Evolutionary conservation across 23 tunicate species (phyloP), one percentile per base, ranked within the genome.

Genomic region (Trididemnum clinides): DNA sequence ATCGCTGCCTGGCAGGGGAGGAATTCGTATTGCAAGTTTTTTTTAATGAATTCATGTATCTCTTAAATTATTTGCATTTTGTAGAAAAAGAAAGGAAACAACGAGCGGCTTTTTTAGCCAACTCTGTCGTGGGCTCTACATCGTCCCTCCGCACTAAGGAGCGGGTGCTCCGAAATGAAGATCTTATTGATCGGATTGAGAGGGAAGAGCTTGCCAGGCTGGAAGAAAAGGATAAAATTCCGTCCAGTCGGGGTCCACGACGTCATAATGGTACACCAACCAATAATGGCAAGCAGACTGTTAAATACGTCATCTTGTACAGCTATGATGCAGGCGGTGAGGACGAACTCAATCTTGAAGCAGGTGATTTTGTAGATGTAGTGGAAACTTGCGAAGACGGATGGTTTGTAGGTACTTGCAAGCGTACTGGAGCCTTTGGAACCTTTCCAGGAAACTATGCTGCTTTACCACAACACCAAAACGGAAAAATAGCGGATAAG

Each of bases 401-500:
- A 27, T 97, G 99, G 99, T 97, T 65, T 63, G 93, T 97, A 21
- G 99, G 99, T 27, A 89, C 99, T 20, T 86, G 90, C 35, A 81
- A 89, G 83, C 82, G 86, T 36, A 97, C 94, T 19, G 97, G 95
- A 1, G 71, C 57, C 22, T 92, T 97, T 66, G 99, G 99, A 54
- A 97, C 99, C 64, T 97, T 97, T 54, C 99, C 99, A 27, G 99
- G 99, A 39, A 97, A 97, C 39, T 97, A 89, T 64, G 98, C 38
- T 30, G 36, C 22, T 5, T n/a, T n/a, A n/a, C n/a, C n/a, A n/a
- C n/a, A n/a, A n/a, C n/a, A n/a, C n/a, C n/a, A n/a, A n/a, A n/a
- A n/a, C n/a, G n/a, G n/a, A n/a, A n/a, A n/a, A n/a, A n/a, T n/a
- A n/a, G n/a, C n/a, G n/a, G n/a, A n/a, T n/a, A n/a, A n/a, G n/a